Percentiles rank a stretch among this genome's conserved stretches.
phyloP scores from a whole-genome alignment of 1,140 invertebrate genomes.

The Araneus ventricosus region DNA sequence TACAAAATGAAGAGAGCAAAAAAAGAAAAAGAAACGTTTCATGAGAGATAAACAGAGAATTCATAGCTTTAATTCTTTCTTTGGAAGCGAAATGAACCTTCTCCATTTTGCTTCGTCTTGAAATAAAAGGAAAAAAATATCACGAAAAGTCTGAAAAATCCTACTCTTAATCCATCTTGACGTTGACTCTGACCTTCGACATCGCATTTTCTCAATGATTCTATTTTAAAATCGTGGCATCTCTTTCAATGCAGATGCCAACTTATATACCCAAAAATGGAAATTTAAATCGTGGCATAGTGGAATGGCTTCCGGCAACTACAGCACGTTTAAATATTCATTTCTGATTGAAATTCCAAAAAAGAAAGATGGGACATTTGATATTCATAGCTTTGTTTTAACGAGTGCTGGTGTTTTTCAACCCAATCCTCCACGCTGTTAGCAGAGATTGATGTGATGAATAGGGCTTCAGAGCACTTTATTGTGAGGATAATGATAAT shows the following conservation, averaged over 20 bases:
- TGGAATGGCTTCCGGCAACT: background rate
- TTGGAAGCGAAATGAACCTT: no score
- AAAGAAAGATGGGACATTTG: background rate
- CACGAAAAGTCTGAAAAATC: no score
- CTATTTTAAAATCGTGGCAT: background rate
- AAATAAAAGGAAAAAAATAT: no score
- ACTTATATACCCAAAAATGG: no score
- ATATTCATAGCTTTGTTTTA: slow-evolving; percentile 39
- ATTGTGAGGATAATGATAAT: slow-evolving; percentile 31
- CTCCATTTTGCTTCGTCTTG: no score
- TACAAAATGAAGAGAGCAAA: no score
- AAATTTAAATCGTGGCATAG: background rate
- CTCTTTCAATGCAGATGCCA: background rate
- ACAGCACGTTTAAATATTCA: background rate
- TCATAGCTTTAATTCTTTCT: no score
- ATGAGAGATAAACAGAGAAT: no score
- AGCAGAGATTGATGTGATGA: slow-evolving; percentile 1
- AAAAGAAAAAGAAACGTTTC: no score
- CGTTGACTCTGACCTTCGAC: no score
- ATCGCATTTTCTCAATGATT: background rate
- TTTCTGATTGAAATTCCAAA: background rate
- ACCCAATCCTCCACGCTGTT: background rate
- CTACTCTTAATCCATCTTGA: no score
- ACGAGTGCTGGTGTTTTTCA: background rate
- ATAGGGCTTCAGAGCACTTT: background rate